Base-by-base conservation (phyloP, 1,140 invertebrate species). In the Halictus rubicundus region DNA sequence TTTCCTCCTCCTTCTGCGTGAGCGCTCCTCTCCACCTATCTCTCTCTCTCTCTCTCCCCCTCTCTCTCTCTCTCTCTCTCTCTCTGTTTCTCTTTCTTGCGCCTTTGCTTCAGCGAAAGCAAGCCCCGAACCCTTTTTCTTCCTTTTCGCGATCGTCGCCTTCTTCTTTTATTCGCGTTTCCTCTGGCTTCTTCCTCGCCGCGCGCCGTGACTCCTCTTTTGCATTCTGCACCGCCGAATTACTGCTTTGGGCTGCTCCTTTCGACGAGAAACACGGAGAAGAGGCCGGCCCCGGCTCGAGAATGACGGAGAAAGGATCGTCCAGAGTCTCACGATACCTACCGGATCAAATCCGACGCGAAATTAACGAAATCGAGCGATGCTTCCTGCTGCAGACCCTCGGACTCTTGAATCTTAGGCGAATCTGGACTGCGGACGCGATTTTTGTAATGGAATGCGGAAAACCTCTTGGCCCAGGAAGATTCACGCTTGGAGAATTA, bases 161-260 rank as follows among this genome's bases (percentile, higher is more conserved):
- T 66, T 77, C 63, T 66, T 79, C 70, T 66, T 78, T 78, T 65
- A 72, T 78, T 46, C 69, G 59, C 76, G 76, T 63, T 74, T 66
- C 63, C 52, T 39, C n/a, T 21, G 23, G 19, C 19, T 19, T 19
- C 39, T 19, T 19, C 39, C 16, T 12, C 57, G n/a, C 64, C 27
- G 19, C 21, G 23, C 59, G 46, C 23, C 76, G 25, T 72, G 60
- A 72, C 76, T 72, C 70, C 39, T 61, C 78, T 79, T 79, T 74
- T 74, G 78, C 78, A 79, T 79, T 79, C 78, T 61, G 42, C 78
- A 61, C 52, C 78, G 78, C 71, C 78, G 78, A 79, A 79, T 79
- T 79, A 60, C 70, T 23, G 70, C 78, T 74, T 61, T 54, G 70
- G 75, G 59, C 68, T 64, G 59, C 39, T 27, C 60, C 39, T 52